Evolutionary conservation across 2,888 invertebrate species (phyloP).

Genomic region (Pristionchus arcanus): DNA sequence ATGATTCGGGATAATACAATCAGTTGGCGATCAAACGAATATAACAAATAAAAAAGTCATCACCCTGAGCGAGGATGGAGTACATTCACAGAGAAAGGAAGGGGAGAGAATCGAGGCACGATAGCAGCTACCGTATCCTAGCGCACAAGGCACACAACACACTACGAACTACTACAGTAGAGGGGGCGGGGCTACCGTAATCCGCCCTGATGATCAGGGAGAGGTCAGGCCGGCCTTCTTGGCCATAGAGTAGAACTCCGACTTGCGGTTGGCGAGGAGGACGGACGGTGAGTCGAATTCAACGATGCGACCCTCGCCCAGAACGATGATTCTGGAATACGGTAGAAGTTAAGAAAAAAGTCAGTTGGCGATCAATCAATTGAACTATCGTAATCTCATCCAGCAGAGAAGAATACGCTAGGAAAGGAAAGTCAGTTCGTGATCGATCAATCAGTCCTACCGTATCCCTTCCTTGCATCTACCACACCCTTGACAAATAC

Average conservation of each 20-base stretch:
- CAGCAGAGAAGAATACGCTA: too few species aligned
- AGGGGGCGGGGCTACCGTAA: constrained; percentile 28
- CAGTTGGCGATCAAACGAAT: background rate
- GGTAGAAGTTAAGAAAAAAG: constrained; percentile 81
- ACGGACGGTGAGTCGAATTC: constrained; percentile 80
- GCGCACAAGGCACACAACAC: background rate
- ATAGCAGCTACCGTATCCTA: background rate
- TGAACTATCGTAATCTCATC: too few species aligned
- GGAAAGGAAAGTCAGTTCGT: too few species aligned
- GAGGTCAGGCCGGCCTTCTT: constrained; percentile 76
- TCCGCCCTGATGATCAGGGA: background rate
- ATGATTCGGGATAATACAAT: background rate
- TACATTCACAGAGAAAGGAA: background rate
- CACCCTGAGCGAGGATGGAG: constrained; percentile 40
- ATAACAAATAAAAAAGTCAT: background rate
- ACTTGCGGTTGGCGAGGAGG: constrained; percentile 77
- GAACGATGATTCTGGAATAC: constrained; percentile 80
- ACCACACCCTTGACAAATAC: too few species aligned
- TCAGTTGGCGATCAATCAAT: background rate
- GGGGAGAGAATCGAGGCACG: background rate
- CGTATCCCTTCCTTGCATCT: too few species aligned
- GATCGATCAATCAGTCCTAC: too few species aligned
- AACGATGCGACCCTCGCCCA: constrained; percentile 80
- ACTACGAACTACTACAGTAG: background rate
- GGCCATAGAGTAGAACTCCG: constrained; percentile 80